These are phyloP conservation scores for Drosophila rhopaloa DNA, from an alignment of 1,140 invertebrate species.

Conservation along the genomic window DNA sequence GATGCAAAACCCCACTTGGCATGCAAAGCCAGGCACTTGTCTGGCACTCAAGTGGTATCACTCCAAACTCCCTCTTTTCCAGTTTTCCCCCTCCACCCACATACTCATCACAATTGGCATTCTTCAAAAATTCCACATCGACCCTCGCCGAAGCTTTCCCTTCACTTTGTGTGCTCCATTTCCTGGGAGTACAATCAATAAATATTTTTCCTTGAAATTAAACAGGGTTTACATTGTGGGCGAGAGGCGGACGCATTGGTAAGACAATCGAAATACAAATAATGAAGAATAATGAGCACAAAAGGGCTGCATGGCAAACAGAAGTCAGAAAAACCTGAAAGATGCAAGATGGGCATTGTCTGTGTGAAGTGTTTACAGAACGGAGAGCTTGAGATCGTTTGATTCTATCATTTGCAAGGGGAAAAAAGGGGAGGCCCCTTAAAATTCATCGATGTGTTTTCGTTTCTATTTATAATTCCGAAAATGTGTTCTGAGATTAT, in stretches of 20 bases:
- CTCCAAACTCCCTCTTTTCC: constrained; percentile 10
- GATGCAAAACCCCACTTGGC: constrained; percentile 38
- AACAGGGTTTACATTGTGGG: constrained; percentile 33
- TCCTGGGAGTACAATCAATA: constrained; percentile 60
- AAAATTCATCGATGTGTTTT: constrained; percentile 16
- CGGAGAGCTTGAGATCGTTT: constrained; percentile 13
- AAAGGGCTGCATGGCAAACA: constrained; percentile 45
- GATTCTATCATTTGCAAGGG: background rate
- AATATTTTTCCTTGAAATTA: constrained; percentile 63
- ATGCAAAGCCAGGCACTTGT: constrained; percentile 52
- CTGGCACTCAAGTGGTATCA: constrained; percentile 41
- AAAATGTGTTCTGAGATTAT: constrained; percentile 27
- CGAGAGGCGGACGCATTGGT: background rate
- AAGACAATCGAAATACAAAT: constrained; percentile 66
- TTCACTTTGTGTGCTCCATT: constrained; percentile 10
- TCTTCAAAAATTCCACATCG: constrained; percentile 41
- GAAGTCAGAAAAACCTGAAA: constrained; percentile 10
- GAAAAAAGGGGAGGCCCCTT: constrained; percentile 6
- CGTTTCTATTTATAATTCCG: constrained; percentile 18
- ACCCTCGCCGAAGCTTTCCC: constrained; percentile 8
- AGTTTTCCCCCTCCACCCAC: background rate
- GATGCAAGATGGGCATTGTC: constrained; percentile 48
- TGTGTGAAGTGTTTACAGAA: constrained; percentile 45
- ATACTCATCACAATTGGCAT: constrained; percentile 40
- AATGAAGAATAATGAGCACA: constrained; percentile 62